Evolutionary conservation across 2,113 vertebrate genomes (phyloP).

Genomic region (Callorhinus ursinus): DNA sequence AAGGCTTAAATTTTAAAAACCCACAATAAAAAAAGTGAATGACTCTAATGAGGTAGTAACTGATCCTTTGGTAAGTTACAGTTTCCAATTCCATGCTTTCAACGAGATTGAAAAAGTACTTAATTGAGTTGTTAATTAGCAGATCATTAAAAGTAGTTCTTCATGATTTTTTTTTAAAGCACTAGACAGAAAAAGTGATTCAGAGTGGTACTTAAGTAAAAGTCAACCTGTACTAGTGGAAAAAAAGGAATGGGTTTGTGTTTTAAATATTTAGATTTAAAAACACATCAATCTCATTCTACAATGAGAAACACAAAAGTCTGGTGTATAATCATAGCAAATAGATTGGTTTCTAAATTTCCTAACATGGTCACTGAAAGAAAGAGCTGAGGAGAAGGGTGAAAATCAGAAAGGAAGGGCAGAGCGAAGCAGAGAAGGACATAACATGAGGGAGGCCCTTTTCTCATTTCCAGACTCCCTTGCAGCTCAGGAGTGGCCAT

Average conservation of each 20-base stretch:
- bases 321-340: neutral
- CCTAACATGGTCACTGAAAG: neutral
- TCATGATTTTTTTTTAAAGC: neutral
- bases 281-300: neutral
- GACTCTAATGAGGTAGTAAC: neutral
- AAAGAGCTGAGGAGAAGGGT: neutral
- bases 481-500: neutral
- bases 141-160: slow-evolving; percentile 51
- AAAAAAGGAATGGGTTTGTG: neutral
- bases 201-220: neutral
- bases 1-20: slow-evolving; percentile 22
- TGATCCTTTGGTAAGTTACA: slow-evolving; percentile 15
- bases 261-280: slow-evolving; percentile 41
- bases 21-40: slow-evolving; percentile 20
- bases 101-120: slow-evolving; percentile 4
- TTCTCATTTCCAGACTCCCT: neutral
- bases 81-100: slow-evolving; percentile 6
- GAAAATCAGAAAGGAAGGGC: neutral
- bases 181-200: neutral
- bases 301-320: slow-evolving; percentile 10
- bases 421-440: neutral
- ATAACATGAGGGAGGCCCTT: neutral
- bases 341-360: slow-evolving; percentile 33
- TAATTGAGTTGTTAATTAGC: slow-evolving; percentile 23
- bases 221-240: neutral